Evolutionary conservation across 2,113 vertebrate species (phyloP), one percentile per base, ranked within the genome.

Genomic region (Agapornis roseicollis): DNA sequence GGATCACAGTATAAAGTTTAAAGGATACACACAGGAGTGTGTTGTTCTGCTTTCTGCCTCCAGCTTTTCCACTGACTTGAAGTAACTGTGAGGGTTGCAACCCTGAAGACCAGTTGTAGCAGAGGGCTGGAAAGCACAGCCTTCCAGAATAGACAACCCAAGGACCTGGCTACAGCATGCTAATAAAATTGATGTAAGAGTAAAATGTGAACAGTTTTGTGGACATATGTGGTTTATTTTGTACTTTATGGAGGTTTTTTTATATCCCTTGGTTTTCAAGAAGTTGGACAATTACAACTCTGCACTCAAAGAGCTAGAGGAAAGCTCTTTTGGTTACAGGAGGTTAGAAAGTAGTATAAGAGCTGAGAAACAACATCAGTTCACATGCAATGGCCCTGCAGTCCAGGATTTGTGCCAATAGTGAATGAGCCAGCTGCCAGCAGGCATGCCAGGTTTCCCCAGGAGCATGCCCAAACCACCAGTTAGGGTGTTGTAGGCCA

Each of bases 61-160:
- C 55, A 73, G 9, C 4, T 79, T 66, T 84, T 81, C 27, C 39
- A 29, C 10, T 42, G 47, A 25, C 13, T 49, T 66, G 44, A 63
- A 85, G 15, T 27, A 80, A 42, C 27, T 44, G 19, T 52, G 55
- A 37, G 52, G 46, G 12, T 44, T 41, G 77, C 1, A 20, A n/a
- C 5, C 12, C 27, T 72, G 24, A 80, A 60, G 39, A 15, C 19
- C 29, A 47, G 31, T 8, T 28, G 39, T 49, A 37, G 33, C 28
- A 90, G 41, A 64, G 10, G 28, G 12, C 35, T 66, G 19, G 28
- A 84, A 81, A 46, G 7, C 4, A 0, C 13, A 17, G 10, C 6
- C 6, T 7, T 6, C 6, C 15, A 11, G 3, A 11, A 42, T 2
- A 8, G 42, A 23, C 20, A 89, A 35, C n/a, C 16, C 1, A 4